These are phyloP conservation scores for Charanyca ferruginea DNA, from an alignment of 2,888 invertebrate species.

Conservation along the genomic window DNA sequence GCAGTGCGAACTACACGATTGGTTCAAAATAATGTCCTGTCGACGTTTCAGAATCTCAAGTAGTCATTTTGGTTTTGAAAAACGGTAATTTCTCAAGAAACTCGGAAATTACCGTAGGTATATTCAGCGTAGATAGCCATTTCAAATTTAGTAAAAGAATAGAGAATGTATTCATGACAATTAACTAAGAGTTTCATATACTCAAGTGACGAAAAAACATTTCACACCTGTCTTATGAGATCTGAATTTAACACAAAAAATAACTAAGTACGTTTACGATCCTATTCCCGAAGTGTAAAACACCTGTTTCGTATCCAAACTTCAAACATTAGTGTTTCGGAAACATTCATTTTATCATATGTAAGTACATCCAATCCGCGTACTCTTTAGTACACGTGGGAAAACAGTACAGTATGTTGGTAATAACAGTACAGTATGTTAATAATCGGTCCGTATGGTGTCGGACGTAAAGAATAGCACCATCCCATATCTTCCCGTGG, in stretches of 20 bases:
- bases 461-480: too few species aligned
- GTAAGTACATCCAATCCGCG: background rate
- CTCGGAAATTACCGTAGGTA: too few species aligned
- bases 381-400: conserved; percentile 29
- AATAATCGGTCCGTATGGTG: too few species aligned
- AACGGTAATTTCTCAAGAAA: too few species aligned
- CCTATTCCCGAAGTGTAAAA: conserved; percentile 41
- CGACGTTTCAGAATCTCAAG: background rate
- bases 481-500: too few species aligned
- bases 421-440: too few species aligned
- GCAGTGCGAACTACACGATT: conserved; percentile 12
- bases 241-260: conserved; percentile 42
- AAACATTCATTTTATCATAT: conserved; percentile 59
- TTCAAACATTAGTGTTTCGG: conserved; percentile 53
- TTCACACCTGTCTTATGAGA: conserved; percentile 24
- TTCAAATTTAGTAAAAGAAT: conserved; percentile 3
- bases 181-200: too few species aligned
- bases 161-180: too few species aligned
- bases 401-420: background rate
- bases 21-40: conserved; percentile 24
- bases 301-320: conserved; percentile 60
- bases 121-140: too few species aligned
- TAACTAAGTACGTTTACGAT: conserved; percentile 24
- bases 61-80: too few species aligned
- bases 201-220: conserved; percentile 3